Conservation (phyloP, 2,797 vertebrate genomes). For the Sebastes reedi region DNA sequence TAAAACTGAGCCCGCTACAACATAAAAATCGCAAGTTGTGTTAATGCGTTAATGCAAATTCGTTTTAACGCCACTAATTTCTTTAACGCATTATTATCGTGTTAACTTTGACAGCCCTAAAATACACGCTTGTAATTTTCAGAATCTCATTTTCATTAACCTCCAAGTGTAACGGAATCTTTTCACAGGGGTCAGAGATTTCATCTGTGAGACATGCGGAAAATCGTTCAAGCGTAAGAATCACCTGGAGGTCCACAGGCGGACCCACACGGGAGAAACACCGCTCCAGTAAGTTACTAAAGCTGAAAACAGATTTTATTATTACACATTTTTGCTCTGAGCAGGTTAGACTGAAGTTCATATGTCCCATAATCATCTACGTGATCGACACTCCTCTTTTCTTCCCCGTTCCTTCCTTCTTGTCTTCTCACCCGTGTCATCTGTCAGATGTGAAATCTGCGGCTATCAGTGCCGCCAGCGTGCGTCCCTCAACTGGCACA, state of each 20-base stretch:
- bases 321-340: background rate
- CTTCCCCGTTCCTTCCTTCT: background rate
- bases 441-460: conserved; percentile 91
- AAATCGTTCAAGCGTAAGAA: conserved; percentile 97
- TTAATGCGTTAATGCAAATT: too few relatives aligned
- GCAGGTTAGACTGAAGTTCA: background rate
- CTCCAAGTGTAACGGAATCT: conserved; percentile 1
- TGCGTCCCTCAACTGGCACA: conserved; percentile 95
- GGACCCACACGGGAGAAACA: conserved; percentile 94
- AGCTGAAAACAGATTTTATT: background rate
- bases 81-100: too few relatives aligned
- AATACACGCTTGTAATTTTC: background rate
- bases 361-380: background rate
- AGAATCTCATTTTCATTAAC: background rate
- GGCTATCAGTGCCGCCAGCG: conserved; percentile 95
- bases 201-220: conserved; percentile 94
- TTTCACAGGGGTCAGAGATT: conserved; percentile 88
- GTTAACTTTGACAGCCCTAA: too few relatives aligned
- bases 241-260: conserved; percentile 92
- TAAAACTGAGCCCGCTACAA: too few relatives aligned
- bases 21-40: too few relatives aligned
- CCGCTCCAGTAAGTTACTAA: conserved; percentile 89
- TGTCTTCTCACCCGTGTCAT: background rate
- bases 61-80: too few relatives aligned
- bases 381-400: background rate